Evolutionary conservation across 2,888 invertebrate genomes (phyloP), one percentile per base, ranked within the genome.

Genomic region (Lathronympha strigana): DNA sequence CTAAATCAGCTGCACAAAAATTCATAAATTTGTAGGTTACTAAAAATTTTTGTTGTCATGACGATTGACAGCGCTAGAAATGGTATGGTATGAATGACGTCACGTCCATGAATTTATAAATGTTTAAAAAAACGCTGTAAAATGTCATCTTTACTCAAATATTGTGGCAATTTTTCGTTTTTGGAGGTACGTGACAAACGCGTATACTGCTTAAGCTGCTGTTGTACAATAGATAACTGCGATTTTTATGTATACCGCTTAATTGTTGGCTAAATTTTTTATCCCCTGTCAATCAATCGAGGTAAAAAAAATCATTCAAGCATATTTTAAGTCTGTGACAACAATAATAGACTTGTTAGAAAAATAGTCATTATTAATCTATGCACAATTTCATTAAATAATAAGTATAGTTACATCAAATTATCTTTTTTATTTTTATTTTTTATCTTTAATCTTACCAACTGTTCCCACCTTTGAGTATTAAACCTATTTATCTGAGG

Each of bases 191-290:
- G n/a, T n/a, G n/a, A n/a, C n/a, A n/a, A n/a, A n/a, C n/a, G n/a
- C n/a, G n/a, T n/a, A n/a, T n/a, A n/a, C n/a, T n/a, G n/a, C n/a
- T n/a, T n/a, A n/a, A n/a, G n/a, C n/a, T n/a, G n/a, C n/a, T n/a
- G n/a, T n/a, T n/a, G n/a, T n/a, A n/a, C 55, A 43, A 55, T 43
- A 40, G 9, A 58, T 31, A 33, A 57, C 31, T 45, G 21, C 45
- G 17, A 31, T 57, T 45, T 31, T 45, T 8, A 57, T 57, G 19
- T 19, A 57, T 43, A 45, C 57, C 4, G 57, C 45, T 17, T 45
- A 43, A 57, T 57, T 57, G 31, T 31, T 57, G 23, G 57, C 21
- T 3, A 40, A 53, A 17, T 47, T 28, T 17, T 49, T 49, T 49
- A 28, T 28, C 9, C 49, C 49, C 25, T 15, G 49, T 25, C 49